Evolutionary conservation across 2,888 invertebrate species (phyloP).

Genomic region (Ochlodes sylvanus): DNA sequence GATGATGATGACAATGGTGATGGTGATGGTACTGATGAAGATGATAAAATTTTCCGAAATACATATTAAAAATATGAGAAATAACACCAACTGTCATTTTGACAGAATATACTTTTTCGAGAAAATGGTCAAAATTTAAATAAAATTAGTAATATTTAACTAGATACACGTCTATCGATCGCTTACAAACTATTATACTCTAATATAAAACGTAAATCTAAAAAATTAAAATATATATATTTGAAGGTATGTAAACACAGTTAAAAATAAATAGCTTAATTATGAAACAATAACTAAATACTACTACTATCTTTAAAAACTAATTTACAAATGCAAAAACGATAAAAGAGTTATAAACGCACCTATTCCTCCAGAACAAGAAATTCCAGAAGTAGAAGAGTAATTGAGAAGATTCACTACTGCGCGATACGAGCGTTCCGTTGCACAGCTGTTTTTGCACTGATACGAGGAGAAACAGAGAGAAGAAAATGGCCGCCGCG

Average conservation of each 20-base stretch:
- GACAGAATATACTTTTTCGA: not conserved
- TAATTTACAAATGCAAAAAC: slow-evolving; percentile 8
- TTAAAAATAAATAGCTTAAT: not conserved
- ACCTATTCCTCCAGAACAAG: slow-evolving; percentile 52
- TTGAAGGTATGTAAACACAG: not conserved
- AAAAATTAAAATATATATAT: not conserved
- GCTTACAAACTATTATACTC: no score
- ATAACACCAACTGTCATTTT: not conserved
- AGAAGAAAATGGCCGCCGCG: slow-evolving; percentile 81
- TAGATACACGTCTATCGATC: no score
- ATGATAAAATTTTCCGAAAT: no score
- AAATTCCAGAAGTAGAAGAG: slow-evolving; percentile 67
- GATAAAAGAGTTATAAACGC: slow-evolving; percentile 47
- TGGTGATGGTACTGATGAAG: no score
- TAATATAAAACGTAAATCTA: not conserved
- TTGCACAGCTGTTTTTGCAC: slow-evolving; percentile 65
- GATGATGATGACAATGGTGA: no score
- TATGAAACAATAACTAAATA: not conserved
- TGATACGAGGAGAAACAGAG: slow-evolving; percentile 73
- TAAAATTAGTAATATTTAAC: no score
- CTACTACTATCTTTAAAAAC: not conserved
- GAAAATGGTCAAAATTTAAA: no score
- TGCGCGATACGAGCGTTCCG: slow-evolving; percentile 59
- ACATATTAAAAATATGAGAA: not conserved
- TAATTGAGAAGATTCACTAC: slow-evolving; percentile 65